These are phyloP conservation scores for Anguilla megastoma DNA, from an alignment of 2,797 vertebrate species.

Conservation along the genomic window DNA sequence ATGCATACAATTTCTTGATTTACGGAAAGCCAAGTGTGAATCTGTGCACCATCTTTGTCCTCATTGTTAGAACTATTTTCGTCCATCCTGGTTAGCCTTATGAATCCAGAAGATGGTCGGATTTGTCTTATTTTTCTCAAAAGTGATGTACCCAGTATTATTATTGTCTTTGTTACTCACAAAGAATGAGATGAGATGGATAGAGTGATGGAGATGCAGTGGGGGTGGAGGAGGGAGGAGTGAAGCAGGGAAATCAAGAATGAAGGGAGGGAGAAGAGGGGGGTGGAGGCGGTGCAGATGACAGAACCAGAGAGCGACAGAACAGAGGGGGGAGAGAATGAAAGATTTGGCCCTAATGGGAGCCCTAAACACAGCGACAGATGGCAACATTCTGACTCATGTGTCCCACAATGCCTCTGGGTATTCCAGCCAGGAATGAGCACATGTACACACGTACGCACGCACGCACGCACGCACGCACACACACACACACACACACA, in stretches of 20 bases:
- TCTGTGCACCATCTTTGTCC: no score
- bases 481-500: neutral
- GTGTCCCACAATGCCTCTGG: conserved; percentile 27
- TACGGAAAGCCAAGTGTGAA: no score
- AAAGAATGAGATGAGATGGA: neutral
- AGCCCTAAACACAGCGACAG: conserved; percentile 54
- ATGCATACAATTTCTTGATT: no score
- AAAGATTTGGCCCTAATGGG: neutral
- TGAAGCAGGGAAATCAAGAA: neutral
- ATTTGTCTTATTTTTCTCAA: neutral
- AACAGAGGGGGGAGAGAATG: neutral
- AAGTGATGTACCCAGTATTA: neutral
- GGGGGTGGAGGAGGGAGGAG: neutral
- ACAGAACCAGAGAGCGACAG: neutral
- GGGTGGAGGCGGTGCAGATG: neutral
- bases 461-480: neutral
- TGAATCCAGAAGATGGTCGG: neutral
- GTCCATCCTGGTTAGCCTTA: neutral
- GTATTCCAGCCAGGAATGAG: conserved; percentile 6
- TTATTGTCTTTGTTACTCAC: conserved; percentile 19
- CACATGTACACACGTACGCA: neutral
- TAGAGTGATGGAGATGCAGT: neutral
- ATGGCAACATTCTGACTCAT: conserved; percentile 62
- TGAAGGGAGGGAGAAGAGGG: neutral
- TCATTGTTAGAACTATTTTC: neutral